phyloP scores from a whole-genome alignment of 2,888 invertebrate species.

The Mesochorus sp. region DNA sequence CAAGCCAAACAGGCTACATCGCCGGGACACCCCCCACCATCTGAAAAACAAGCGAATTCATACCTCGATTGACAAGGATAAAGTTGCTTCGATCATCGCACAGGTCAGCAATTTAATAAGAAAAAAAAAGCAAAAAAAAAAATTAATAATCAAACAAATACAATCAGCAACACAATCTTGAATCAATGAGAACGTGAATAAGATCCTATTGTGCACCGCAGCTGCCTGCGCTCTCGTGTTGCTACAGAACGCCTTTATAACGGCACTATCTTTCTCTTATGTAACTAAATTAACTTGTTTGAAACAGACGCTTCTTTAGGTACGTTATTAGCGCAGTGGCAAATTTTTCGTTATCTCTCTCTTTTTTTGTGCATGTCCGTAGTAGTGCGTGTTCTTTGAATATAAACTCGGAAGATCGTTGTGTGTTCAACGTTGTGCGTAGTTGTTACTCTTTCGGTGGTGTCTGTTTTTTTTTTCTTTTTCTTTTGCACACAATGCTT shows the following conservation, averaged over 20 bases:
- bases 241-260: constrained; percentile 44
- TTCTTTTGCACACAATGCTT: constrained; percentile 53
- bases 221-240: constrained; percentile 55
- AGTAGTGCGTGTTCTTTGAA: constrained; percentile 58
- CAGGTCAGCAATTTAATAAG: constrained; percentile 83
- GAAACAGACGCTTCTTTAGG: constrained; percentile 52
- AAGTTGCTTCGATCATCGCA: constrained; percentile 88
- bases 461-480: constrained; percentile 45
- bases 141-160: not conserved
- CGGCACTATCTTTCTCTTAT: constrained; percentile 44
- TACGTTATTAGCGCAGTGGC: constrained; percentile 55
- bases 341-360: constrained; percentile 24
- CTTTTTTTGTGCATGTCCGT: constrained; percentile 51
- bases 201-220: constrained; percentile 52
- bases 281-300: constrained; percentile 31
- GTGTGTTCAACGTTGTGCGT: constrained; percentile 54
- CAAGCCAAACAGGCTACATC: constrained; percentile 88
- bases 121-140: constrained; percentile 19
- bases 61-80: constrained; percentile 86
- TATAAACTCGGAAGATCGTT: constrained; percentile 39
- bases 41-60: constrained; percentile 98
- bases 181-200: constrained; percentile 45
- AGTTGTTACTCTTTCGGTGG: constrained; percentile 52
- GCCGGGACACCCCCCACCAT: constrained; percentile 99
- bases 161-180: constrained; percentile 27